These are phyloP conservation scores for Calameuta pallipes DNA, from an alignment of 2,888 invertebrate species.

Conservation along the genomic window DNA sequence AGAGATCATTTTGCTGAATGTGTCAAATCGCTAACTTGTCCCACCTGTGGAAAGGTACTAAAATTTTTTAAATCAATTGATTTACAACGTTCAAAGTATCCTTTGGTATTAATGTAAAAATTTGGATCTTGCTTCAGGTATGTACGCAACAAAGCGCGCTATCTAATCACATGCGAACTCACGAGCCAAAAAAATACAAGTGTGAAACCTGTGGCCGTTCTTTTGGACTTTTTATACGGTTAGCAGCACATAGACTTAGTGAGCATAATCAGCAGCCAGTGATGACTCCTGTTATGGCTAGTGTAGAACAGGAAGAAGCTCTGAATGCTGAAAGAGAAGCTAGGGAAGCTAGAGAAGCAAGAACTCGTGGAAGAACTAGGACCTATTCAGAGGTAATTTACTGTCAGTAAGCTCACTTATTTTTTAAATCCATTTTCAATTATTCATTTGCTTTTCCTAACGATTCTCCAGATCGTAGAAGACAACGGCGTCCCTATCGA, in stretches of 20 bases:
- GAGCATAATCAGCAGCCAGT: conserved; percentile 50
- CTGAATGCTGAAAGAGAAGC: conserved; percentile 56
- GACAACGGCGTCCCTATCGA: conserved; percentile 35
- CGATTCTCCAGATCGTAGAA: conserved; percentile 36
- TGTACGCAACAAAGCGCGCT: conserved; percentile 59
- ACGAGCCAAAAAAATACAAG: conserved; percentile 56
- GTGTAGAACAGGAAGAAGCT: conserved; percentile 56
- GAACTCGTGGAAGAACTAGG: conserved; percentile 39
- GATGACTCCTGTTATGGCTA: conserved; percentile 43
- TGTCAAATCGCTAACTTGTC: conserved; percentile 49
- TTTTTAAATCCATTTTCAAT: conserved; percentile 14
- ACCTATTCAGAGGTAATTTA: conserved; percentile 43
- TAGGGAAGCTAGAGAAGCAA: conserved; percentile 48
- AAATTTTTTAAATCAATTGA: neutral
- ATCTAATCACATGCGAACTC: conserved; percentile 60
- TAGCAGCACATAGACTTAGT: conserved; percentile 52
- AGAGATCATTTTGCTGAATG: conserved; percentile 42
- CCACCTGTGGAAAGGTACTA: conserved; percentile 55
- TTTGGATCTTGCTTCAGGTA: conserved; percentile 30
- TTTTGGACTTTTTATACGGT: conserved; percentile 54
- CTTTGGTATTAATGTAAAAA: neutral
- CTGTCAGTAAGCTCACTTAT: neutral
- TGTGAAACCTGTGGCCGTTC: conserved; percentile 57
- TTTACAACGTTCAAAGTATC: neutral
- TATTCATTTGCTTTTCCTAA: neutral